Conservation (phyloP, 1,140 invertebrate genomes). For the Melipona quadrifasciata region DNA sequence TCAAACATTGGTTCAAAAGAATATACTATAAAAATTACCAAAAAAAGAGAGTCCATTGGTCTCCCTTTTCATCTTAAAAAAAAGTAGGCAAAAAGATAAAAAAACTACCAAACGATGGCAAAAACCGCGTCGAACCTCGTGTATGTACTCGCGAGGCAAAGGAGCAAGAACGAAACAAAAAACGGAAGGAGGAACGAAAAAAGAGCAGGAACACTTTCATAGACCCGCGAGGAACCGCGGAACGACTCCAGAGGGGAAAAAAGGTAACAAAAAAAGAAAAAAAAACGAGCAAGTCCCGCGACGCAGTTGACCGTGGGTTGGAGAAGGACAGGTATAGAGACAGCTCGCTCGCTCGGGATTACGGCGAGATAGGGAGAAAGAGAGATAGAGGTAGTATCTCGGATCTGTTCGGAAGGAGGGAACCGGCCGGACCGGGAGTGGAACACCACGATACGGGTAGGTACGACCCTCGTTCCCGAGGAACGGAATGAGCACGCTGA, state of each 20-base stretch:
- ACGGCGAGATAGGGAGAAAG: background rate
- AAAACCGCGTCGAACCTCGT: constrained; percentile 6
- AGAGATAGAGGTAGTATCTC: constrained; percentile 13
- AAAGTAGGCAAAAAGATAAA: background rate
- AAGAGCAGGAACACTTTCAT: constrained; percentile 18
- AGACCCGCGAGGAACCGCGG: constrained; percentile 8
- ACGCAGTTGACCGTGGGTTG: background rate
- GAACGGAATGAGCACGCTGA: constrained; percentile 32
- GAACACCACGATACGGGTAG: constrained; percentile 27
- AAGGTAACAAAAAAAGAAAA: background rate
- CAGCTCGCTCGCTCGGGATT: background rate
- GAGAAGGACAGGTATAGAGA: background rate
- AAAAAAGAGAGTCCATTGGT: background rate
- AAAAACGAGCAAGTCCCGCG: constrained; percentile 1
- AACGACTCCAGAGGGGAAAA: background rate
- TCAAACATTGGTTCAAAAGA: background rate
- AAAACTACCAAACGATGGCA: background rate
- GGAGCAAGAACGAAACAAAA: background rate
- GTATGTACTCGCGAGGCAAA: background rate
- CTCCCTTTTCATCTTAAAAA: too few relatives aligned
- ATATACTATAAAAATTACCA: background rate
- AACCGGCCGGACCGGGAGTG: constrained; percentile 60
- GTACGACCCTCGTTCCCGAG: constrained; percentile 60
- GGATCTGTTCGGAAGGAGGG: constrained; percentile 53
- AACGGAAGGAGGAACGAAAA: background rate